phyloP scores from a whole-genome alignment of 2,113 vertebrate genomes.

The Illadopsis cleaveri region DNA sequence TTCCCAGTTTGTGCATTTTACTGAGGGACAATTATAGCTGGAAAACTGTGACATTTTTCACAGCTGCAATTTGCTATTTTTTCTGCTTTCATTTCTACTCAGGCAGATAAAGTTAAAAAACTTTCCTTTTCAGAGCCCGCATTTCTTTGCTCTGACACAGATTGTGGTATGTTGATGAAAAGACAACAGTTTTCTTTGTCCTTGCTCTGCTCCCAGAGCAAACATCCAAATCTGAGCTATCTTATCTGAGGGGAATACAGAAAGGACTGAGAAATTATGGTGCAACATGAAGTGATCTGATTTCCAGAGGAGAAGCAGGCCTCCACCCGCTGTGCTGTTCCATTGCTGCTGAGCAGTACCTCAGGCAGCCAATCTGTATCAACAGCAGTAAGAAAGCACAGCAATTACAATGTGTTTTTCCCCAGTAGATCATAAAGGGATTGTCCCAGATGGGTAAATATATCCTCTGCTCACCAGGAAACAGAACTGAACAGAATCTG shows the following conservation, averaged over 20 bases:
- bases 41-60: neutral
- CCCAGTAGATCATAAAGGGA: neutral
- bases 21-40: neutral
- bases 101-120: neutral
- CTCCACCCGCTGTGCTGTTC: neutral
- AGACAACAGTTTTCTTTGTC: neutral
- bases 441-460: neutral
- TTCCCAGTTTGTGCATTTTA: neutral
- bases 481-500: neutral
- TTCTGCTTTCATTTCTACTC: neutral
- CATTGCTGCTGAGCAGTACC: neutral
- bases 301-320: conserved; percentile 5
- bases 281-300: neutral
- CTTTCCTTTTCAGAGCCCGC: neutral
- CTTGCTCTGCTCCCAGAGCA: neutral
- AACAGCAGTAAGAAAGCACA: neutral
- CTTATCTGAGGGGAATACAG: neutral
- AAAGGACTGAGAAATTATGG: neutral
- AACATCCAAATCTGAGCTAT: neutral
- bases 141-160: neutral
- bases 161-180: neutral
- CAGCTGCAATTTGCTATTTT: neutral
- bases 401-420: neutral
- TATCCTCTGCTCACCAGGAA: neutral
- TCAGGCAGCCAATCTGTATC: neutral